Conservation (phyloP, 1,140 invertebrate genomes). For the Hyles euphorbiae region DNA sequence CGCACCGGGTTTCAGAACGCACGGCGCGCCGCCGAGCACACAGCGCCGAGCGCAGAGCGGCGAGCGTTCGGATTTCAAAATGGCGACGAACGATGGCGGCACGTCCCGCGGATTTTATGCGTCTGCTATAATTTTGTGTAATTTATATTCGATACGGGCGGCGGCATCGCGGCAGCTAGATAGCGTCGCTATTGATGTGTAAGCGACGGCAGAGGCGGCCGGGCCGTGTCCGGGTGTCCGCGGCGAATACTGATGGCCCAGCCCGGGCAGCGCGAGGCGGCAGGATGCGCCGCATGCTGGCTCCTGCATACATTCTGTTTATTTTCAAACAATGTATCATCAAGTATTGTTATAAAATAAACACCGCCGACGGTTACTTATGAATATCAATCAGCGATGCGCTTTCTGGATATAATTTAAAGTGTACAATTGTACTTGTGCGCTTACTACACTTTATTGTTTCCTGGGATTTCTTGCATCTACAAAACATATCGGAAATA, state of each 20-base stretch:
- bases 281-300: slow-evolving; percentile 36
- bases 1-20: slow-evolving; percentile 44
- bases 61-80: slow-evolving; percentile 32
- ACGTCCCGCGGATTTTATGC: slow-evolving; percentile 54
- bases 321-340: slow-evolving; percentile 21
- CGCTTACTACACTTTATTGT: too few relatives aligned
- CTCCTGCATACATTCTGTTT: slow-evolving; percentile 38
- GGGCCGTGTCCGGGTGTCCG: slow-evolving; percentile 48
- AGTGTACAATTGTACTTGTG: neutral
- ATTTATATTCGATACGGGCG: slow-evolving; percentile 64
- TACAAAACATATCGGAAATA: too few relatives aligned
- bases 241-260: slow-evolving; percentile 47
- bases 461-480: too few relatives aligned
- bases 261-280: slow-evolving; percentile 13
- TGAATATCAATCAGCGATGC: slow-evolving; percentile 19
- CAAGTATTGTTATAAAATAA: slow-evolving; percentile 24
- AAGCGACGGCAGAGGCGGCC: slow-evolving; percentile 32
- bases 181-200: slow-evolving; percentile 55
- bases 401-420: neutral
- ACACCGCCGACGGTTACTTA: slow-evolving; percentile 15
- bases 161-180: slow-evolving; percentile 39
- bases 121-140: slow-evolving; percentile 65
- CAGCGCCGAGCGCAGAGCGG: neutral
- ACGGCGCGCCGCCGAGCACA: slow-evolving; percentile 22
- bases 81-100: slow-evolving; percentile 33